Evolutionary conservation across 2,797 vertebrate species (phyloP), one percentile per base, ranked within the genome.

Genomic region (Orientallactaga sibirica): DNA sequence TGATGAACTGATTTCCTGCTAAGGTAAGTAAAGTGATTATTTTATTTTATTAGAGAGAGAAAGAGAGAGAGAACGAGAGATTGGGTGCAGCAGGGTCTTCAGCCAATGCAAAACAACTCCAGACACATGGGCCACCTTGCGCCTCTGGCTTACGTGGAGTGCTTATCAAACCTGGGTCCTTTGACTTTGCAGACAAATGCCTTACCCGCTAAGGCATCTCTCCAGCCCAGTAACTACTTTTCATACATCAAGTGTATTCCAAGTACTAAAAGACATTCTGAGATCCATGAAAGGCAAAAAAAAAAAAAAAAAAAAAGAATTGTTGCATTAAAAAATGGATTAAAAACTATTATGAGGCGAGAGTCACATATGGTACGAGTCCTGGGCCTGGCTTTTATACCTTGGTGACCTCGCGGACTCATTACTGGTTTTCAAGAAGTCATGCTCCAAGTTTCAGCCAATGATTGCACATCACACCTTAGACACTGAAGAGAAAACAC

Each of bases 371-470:
- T 93, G 55, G 10, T 80, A 14, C 15, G 27, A 92, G 48, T 8
- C 79, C 70, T 87, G 33, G 52, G 27, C 58, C 87, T 29, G 14
- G 14, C n/a, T 96, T 94, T 86, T 83, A 68, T 64, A 52, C 12
- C 55, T 78, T 33, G 84, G 12, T 70, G 64, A 92, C 29, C 75
- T 80, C 29, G 55, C 27, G 78, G 73, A 83, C 81, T 86, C 41
- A 83, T 27, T 86, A 66, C 67, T 61, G n/a, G 3, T 43, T 94
- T 95, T 92, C 76, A 78, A 89, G 91, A 86, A 93, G 67, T 78
- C 84, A 84, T 73, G 77, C 29, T 94, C 68, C 20, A 87, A 88
- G 96, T 97, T 94, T 96, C 71, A 92, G 18, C 68, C 61, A 75
- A 88, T 86, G n/a, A 10, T 73, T 84, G 1, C 19, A 90, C 22